These are phyloP conservation scores for Druceiella hillmani DNA, from an alignment of 2,888 invertebrate genomes.

Conservation along the genomic window DNA sequence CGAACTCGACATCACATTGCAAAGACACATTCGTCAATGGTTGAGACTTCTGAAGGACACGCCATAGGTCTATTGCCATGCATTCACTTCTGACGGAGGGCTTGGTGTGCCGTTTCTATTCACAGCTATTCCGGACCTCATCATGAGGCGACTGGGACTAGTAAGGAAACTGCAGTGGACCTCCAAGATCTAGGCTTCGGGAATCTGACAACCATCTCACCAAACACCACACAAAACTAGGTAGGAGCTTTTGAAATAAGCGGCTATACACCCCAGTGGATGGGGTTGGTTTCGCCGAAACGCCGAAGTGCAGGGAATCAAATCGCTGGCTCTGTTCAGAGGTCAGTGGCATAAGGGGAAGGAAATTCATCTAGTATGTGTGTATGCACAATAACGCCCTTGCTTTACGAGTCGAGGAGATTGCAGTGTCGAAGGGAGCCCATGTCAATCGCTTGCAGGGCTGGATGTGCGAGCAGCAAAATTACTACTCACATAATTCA, in stretches of 20 bases:
- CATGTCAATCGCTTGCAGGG: conserved; percentile 21
- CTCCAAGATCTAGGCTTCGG: too few species aligned
- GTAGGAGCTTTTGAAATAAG: conserved; percentile 6
- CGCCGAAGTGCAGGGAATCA: neutral
- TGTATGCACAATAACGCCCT: conserved; percentile 29
- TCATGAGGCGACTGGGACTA: conserved; percentile 23
- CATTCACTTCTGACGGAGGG: conserved; percentile 22
- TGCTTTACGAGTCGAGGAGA: conserved; percentile 25
- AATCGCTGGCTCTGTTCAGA: conserved; percentile 5
- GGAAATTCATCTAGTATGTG: conserved; percentile 29
- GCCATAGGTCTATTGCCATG: conserved; percentile 29
- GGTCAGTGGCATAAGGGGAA: too few species aligned
- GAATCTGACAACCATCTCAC: conserved; percentile 9
- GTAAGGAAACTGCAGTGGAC: conserved; percentile 18
- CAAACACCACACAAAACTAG: too few species aligned
- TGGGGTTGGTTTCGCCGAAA: conserved; percentile 20
- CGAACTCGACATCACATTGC: conserved; percentile 28
- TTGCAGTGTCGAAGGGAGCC: conserved; percentile 22
- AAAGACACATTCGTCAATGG: conserved; percentile 25
- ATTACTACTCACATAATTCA: conserved; percentile 29
- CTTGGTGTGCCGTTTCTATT: conserved; percentile 26
- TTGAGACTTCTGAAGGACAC: conserved; percentile 28
- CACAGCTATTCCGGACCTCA: conserved; percentile 23
- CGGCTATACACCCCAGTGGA: conserved; percentile 22
- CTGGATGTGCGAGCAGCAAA: conserved; percentile 25